These are phyloP conservation scores for Anthrax anthrax DNA, from an alignment of 2,888 invertebrate genomes.

Conservation along the genomic window DNA sequence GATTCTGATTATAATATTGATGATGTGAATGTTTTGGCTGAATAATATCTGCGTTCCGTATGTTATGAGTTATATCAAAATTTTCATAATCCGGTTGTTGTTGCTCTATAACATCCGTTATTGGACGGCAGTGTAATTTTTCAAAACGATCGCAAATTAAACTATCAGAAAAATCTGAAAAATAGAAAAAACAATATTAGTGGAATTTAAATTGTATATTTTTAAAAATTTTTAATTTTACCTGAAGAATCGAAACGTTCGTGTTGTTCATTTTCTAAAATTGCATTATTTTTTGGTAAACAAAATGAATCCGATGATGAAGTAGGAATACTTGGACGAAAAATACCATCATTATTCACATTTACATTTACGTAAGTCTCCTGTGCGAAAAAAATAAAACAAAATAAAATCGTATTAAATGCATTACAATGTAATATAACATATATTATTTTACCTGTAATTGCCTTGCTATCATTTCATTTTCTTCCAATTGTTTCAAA, in stretches of 20 bases:
- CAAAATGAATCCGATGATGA: background rate
- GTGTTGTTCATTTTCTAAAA: background rate
- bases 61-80: background rate
- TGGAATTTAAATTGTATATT: too few species aligned
- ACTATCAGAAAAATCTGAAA: background rate
- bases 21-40: background rate
- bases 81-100: background rate
- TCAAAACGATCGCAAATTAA: background rate
- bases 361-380: background rate
- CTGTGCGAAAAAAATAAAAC: background rate
- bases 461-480: slow-evolving; percentile 38
- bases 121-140: background rate
- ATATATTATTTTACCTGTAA: slow-evolving; percentile 30
- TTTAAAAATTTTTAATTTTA: too few species aligned
- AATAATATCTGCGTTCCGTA: background rate
- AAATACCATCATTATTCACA: background rate
- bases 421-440: background rate
- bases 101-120: background rate
- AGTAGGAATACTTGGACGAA: too few species aligned
- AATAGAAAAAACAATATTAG: too few species aligned
- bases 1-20: background rate
- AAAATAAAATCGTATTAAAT: background rate
- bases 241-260: background rate
- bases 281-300: background rate
- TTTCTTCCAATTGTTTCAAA: slow-evolving; percentile 38